Evolutionary conservation across 1,140 invertebrate genomes (phyloP), one percentile per base, ranked within the genome.

Genomic region (Polyergus mexicanus): DNA sequence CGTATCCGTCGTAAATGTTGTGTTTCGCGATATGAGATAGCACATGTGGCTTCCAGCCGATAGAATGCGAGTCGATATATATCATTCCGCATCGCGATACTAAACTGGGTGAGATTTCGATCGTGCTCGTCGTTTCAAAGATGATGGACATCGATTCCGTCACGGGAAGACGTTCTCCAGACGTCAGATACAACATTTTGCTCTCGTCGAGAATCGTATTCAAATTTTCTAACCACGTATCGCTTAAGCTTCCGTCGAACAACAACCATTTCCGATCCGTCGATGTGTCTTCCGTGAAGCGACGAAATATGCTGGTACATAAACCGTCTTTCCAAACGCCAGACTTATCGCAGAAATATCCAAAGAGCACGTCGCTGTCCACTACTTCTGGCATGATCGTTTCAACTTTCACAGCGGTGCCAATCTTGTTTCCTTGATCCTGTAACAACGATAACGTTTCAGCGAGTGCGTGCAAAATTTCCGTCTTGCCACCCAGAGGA

Each of bases 61-160:
- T 89, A 19, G 93, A 95, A 7, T 87, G 86, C 1, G 95, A 95
- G 75, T 96, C 96, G 90, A 97, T 94, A 87, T 97, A 96, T 75
- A 97, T 96, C 94, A 97, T 96, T 68, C 96, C 97, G 93, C 97
- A 97, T 11, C 96, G 95, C 85, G 96, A 96, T 66, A 97, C 95
- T 16, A 96, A 96, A 25, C 96, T 96, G 71, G 97, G 97, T n/a
- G 96, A 96, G 3, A 93, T 94, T 88, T 96, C 90, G 38, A 95
- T 91, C 16, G 97, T 91, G 93, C 96, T 96, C 93, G 96, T 95
- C 2, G 96, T 96, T 94, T 97, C 97, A 93, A 97, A 97, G 54
- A 97, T 96, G 71, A 97, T 93, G 63, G 96, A 96, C 91, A 96
- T 96, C 1, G 94, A 84, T n/a, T 92, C 85, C 4, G 95, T 93